Evolutionary conservation across 2,888 invertebrate species (phyloP), one percentile per base, ranked within the genome.

Genomic region (Apamea epomidion): DNA sequence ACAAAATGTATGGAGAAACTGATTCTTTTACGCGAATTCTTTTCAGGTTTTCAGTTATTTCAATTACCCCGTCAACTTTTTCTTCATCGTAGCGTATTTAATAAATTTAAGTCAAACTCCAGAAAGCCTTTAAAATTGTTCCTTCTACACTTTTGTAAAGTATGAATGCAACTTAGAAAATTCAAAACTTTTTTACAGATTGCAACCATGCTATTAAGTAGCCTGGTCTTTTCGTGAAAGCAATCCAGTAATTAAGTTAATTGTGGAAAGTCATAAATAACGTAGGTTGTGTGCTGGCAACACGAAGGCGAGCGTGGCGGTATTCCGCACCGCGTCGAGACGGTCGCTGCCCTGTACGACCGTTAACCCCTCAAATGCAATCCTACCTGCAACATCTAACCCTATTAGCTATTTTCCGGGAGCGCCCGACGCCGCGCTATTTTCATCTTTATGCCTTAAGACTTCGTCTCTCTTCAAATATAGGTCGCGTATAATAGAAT

Each of bases 321-420:
- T 25, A 58, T 78, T 79, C 76, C 54, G 60, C 62, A 37, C 70
- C 71, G 67, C 74, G 37, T 29, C 75, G 74, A 70, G 77, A 54
- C 84, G 82, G 84, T 85, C 84, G 74, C 76, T 83, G 86, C 81
- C 86, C 84, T n/a, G 80, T 69, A 54, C 82, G 83, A 84, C 82
- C 90, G 67, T 89, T 85, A 84, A 89, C 89, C 90, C 78, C 80
- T 83, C 69, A 82, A 84, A 87, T 87, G 89, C 87, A 85, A 76
- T 71, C 72, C 68, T 85, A 86, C 83, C 84, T 85, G 81, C 83
- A 89, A 82, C 72, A 76, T 64, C 72, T 88, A 85, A 83, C 85
- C 82, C 72, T 84, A 87, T 88, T 85, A 85, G 74, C 29, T 45
- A 73, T 83, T 74, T 86, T 82, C 77, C 42, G 71, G 65, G 58